These are phyloP conservation scores for Takifugu flavidus DNA, from an alignment of 2,113 vertebrate species.

Conservation along the genomic window DNA sequence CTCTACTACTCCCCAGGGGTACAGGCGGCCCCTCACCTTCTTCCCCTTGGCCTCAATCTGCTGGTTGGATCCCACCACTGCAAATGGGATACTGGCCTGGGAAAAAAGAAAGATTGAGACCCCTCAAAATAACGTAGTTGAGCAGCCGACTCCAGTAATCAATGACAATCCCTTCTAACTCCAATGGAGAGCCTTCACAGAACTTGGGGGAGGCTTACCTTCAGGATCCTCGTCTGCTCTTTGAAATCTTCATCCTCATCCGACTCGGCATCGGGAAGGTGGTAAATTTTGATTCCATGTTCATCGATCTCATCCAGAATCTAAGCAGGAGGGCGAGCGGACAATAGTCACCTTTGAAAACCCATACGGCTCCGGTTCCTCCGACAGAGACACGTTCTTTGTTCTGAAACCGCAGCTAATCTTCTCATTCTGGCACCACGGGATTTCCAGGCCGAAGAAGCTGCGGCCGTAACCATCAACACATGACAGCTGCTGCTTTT, in stretches of 20 bases:
- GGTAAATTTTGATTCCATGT: conserved; percentile 97
- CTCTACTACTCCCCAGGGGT: conserved; percentile 97
- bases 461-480: not conserved
- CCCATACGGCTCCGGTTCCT: not conserved
- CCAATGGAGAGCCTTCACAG: not conserved
- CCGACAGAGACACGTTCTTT: not conserved
- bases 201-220: conserved; percentile 69
- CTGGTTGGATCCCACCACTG: conserved; percentile 97
- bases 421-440: not conserved
- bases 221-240: conserved; percentile 94
- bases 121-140: not conserved
- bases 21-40: conserved; percentile 96
- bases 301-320: conserved; percentile 98
- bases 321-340: conserved; percentile 58
- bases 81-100: conserved; percentile 95
- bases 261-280: conserved; percentile 95
- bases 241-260: conserved; percentile 99
- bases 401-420: not conserved
- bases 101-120: not conserved
- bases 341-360: not conserved
- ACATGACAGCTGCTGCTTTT: conserved; percentile 8
- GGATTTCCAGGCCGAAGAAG: not conserved
- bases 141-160: too few relatives aligned
- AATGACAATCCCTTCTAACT: not conserved
- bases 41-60: conserved; percentile 98